phyloP scores from a whole-genome alignment of 2,888 invertebrate genomes.

The Rhamphomyia laevipes region DNA sequence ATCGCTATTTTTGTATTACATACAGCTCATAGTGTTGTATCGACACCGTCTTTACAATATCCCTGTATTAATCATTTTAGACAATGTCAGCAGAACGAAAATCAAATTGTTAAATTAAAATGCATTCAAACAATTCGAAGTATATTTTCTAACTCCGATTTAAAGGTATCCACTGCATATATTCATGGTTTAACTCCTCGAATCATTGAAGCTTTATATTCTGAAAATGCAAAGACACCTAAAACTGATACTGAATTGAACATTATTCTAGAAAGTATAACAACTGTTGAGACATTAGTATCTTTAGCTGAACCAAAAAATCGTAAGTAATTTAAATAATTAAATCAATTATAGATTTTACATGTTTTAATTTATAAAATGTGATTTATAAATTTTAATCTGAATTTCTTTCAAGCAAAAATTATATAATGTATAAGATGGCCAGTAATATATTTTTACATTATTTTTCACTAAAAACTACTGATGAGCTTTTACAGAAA shows the following conservation, averaged over 20 bases:
- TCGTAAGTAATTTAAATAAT: constrained; percentile 44
- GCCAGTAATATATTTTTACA: too few relatives aligned
- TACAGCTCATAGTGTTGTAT: constrained; percentile 63
- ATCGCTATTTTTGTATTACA: constrained; percentile 81
- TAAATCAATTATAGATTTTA: too few relatives aligned
- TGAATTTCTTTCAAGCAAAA: too few relatives aligned
- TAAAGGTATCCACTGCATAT: constrained; percentile 60
- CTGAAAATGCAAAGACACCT: constrained; percentile 48
- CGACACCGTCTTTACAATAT: constrained; percentile 72
- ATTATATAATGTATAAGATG: too few relatives aligned
- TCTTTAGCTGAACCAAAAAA: constrained; percentile 62
- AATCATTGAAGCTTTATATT: constrained; percentile 61
- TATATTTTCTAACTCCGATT: constrained; percentile 61
- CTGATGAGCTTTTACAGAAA: too few relatives aligned
- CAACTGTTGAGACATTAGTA: constrained; percentile 62
- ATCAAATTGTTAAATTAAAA: constrained; percentile 57
- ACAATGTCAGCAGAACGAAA: constrained; percentile 61
- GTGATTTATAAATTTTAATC: too few relatives aligned
- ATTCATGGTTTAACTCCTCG: constrained; percentile 71
- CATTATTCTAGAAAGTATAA: constrained; percentile 59
- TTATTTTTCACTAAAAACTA: too few relatives aligned
- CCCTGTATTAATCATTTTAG: constrained; percentile 88
- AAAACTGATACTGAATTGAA: constrained; percentile 55
- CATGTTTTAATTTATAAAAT: too few relatives aligned
- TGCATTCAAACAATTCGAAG: constrained; percentile 68